These are phyloP conservation scores for Streptopelia turtur DNA, from an alignment of 2,797 vertebrate species.

Conservation along the genomic window DNA sequence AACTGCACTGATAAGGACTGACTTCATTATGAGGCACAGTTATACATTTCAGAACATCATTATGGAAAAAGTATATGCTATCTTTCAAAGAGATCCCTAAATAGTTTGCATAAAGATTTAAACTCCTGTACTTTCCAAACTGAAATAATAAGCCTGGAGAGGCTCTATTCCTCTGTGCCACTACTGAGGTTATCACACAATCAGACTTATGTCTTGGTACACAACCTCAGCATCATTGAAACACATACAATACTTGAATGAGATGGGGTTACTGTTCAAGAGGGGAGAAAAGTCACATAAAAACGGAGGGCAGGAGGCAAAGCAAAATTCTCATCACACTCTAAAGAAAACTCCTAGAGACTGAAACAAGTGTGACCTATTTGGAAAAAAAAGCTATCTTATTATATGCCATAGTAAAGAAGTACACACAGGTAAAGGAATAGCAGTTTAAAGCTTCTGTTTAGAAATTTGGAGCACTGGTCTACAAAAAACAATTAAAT, in stretches of 20 bases:
- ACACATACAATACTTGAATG: not conserved
- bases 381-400: not conserved
- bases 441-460: not conserved
- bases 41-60: conserved; percentile 19
- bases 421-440: not conserved
- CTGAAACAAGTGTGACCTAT: not conserved
- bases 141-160: not conserved
- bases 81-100: not conserved
- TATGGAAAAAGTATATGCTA: not conserved
- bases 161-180: not conserved
- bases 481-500: not conserved
- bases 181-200: not conserved
- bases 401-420: not conserved
- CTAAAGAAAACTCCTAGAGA: not conserved
- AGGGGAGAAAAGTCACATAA: not conserved
- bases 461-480: not conserved
- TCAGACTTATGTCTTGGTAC: not conserved
- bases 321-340: not conserved
- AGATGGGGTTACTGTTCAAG: not conserved
- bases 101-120: not conserved
- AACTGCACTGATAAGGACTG: not conserved
- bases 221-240: not conserved
- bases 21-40: not conserved
- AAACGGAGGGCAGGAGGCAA: not conserved
- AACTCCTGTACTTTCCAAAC: not conserved